Evolutionary conservation across 1,140 invertebrate species (phyloP), one percentile per base, ranked within the genome.

Genomic region (Drosophila ercepeae): DNA sequence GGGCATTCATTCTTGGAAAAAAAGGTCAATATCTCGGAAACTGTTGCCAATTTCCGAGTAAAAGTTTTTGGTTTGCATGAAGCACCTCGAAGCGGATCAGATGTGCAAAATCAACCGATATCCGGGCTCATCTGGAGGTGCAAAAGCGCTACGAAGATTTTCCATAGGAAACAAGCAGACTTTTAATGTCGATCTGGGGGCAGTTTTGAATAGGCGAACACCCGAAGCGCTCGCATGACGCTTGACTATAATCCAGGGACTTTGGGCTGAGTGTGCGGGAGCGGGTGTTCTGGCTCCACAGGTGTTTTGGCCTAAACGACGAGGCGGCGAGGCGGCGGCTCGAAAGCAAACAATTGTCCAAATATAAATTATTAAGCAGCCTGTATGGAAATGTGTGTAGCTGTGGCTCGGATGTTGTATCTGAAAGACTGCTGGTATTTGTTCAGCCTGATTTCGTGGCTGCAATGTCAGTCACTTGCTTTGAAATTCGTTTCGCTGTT

Each of bases 381-480:
- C 45, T 53, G 70, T 32, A 34, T 53, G 32, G 23, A 44, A 41
- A 13, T 29, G 45, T 0, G 7, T 36, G 11, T 36, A 23, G n/a
- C n/a, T 8, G 53, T 11, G 29, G 29, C 29, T 32, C 29, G 29
- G 29, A 32, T 32, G 29, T 32, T 32, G 29, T 32, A 32, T 32
- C 53, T 39, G 21, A 25, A 53, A 6, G 41, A 34, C 58, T 71
- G 70, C 60, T 59, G 53, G 46, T 86, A 68, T 88, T 86, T 86
- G 60, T 54, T 61, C 82, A 82, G 82, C 76, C 65, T 88, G 73
- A 78, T 88, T 77, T 70, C 45, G 72, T 36, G 44, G 72, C 50
- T 70, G 82, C 64, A 81, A 76, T 79, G 78, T 61, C 57, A 77
- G 69, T 73, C 61, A 77, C 50, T 81, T 58, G 61, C 51, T 69